Base-by-base conservation (phyloP, 2,888 invertebrate species). In the Argyresthia goedartella region DNA sequence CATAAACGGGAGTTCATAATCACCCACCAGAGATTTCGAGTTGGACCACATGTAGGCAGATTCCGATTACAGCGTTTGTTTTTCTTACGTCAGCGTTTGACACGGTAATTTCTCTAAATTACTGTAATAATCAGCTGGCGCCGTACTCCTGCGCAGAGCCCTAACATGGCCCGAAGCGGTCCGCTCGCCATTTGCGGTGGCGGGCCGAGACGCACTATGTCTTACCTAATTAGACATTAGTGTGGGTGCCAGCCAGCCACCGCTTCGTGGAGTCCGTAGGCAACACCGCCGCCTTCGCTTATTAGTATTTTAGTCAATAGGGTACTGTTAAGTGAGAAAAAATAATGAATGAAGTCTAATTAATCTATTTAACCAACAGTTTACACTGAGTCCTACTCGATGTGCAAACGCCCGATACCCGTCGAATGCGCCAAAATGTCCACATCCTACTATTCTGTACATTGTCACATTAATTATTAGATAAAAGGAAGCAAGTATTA, bases 241-340 rank as follows among this genome's bases (percentile, higher is more conserved):
- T 79, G 85, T 84, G 85, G 84, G 84, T 77, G 82, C 73, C n/a
- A n/a, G n/a, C n/a, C n/a, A n/a, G n/a, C n/a, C 62, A 75, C 73
- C 76, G 76, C 76, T 76, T 71, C 65, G 25, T 2, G 6, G 25
- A 65, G 70, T 64, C 54, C 59, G 47, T 34, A 47, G n/a, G 11
- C 15, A 15, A 11, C 49, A 14, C 14, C 9, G 49, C 50, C 78
- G 76, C 76, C 78, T 72, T 74, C 71, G 64, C 68, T 61, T 69
- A 67, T 68, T 67, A 65, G 70, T 69, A 71, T 71, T 69, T 72
- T 63, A 66, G 71, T 74, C 73, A 46, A 44, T 54, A 50, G 4
- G 64, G 69, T 66, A 60, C 61, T n/a, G 57, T 60, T 58, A 60
- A 63, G 61, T 63, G 62, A 66, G 59, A 61, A 58, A 60, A 65